These are phyloP conservation scores for Halictus rubicundus DNA, from an alignment of 1,140 invertebrate genomes.

Conservation along the genomic window DNA sequence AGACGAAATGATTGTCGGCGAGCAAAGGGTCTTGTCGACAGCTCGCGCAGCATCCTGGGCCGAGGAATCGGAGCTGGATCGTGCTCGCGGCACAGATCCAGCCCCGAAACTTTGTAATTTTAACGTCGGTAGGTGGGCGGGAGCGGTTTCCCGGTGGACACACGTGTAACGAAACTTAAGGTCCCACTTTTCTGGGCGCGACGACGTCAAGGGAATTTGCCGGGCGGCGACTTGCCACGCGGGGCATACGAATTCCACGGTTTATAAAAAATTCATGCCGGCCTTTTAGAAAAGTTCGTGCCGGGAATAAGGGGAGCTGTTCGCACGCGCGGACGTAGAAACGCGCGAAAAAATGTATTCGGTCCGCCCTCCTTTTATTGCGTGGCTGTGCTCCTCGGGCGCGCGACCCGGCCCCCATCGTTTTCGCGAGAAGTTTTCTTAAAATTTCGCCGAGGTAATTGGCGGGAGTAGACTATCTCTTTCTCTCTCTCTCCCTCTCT, in stretches of 20 bases:
- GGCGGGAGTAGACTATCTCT: background rate
- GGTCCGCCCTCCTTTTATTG: constrained; percentile 14
- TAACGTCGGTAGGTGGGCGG: constrained; percentile 14
- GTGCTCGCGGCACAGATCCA: background rate
- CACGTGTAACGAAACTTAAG: constrained; percentile 59
- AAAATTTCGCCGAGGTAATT: constrained; percentile 4
- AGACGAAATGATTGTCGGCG: too few relatives aligned
- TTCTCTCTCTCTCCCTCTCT: too few relatives aligned
- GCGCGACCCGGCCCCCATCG: background rate
- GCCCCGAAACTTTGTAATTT: constrained; percentile 48
- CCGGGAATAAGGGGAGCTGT: constrained; percentile 23
- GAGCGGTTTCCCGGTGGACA: constrained; percentile 32
- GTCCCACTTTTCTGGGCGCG: constrained; percentile 26
- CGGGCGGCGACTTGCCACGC: background rate
- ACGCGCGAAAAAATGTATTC: constrained; percentile 41
- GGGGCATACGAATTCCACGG: constrained; percentile 31
- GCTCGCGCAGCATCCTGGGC: too few relatives aligned
- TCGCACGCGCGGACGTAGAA: constrained; percentile 10
- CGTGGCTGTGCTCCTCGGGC: background rate
- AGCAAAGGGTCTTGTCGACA: too few relatives aligned
- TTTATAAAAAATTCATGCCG: constrained; percentile 48
- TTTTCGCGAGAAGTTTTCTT: background rate
- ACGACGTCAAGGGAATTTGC: constrained; percentile 42
- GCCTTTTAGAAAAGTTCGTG: constrained; percentile 33
- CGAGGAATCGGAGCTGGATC: too few relatives aligned